Percentiles rank a stretch among this genome's conserved stretches.
Evolutionary conservation across 2,888 invertebrate genomes (phyloP).

Genomic region (Eupithecia insigniata): DNA sequence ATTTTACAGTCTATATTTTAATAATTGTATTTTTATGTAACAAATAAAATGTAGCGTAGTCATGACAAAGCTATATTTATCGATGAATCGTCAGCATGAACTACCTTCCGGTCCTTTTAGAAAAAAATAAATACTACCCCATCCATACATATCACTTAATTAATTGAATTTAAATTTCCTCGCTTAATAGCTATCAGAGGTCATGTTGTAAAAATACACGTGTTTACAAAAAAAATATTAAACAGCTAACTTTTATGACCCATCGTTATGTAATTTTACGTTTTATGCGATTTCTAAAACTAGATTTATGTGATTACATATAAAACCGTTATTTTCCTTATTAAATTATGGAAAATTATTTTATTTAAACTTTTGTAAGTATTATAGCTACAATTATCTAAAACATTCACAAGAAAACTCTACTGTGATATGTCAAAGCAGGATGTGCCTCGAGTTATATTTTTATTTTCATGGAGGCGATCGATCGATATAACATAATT

Average conservation of each 20-base stretch:
- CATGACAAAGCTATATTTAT: slow-evolving; percentile 26
- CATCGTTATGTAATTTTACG: neutral
- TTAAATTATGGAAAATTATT: neutral
- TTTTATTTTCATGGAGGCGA: slow-evolving; percentile 49
- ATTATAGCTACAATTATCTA: neutral
- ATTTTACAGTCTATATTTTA: neutral
- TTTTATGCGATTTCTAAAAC: neutral
- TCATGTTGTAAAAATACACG: neutral
- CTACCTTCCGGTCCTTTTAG: neutral
- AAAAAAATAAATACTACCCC: neutral
- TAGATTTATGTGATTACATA: neutral
- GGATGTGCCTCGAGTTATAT: neutral
- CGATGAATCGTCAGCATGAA: slow-evolving; percentile 26
- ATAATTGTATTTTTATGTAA: neutral
- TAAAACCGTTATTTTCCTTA: neutral
- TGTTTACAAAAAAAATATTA: neutral
- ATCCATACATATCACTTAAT: neutral
- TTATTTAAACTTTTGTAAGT: neutral
- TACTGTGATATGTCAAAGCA: slow-evolving; percentile 9
- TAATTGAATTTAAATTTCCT: neutral
- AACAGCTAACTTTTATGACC: neutral
- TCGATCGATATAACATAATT: slow-evolving; percentile 53
- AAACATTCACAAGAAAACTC: slow-evolving; percentile 10
- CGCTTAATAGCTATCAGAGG: neutral
- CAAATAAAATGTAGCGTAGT: slow-evolving; percentile 39